Evolutionary conservation across 2,113 vertebrate species (phyloP).

Genomic region (Ameiurus melas): DNA sequence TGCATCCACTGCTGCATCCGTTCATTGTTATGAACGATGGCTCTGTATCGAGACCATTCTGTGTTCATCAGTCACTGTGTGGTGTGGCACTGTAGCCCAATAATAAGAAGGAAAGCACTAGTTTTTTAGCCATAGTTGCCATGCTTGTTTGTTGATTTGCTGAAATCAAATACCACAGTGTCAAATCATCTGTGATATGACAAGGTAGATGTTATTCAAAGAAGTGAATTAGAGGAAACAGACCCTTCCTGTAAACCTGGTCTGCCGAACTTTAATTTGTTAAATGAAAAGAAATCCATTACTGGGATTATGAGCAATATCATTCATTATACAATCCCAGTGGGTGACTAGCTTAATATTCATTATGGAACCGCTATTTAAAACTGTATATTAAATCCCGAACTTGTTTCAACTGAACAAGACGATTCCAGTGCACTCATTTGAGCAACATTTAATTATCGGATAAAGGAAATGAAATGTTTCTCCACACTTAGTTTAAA

Average conservation of each 20-base stretch:
- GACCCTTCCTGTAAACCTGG: constrained; percentile 49
- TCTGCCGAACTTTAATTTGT: constrained; percentile 57
- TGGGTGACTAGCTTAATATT: constrained; percentile 73
- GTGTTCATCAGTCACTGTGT: constrained; percentile 45
- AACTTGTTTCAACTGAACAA: constrained; percentile 70
- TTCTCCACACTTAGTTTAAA: constrained; percentile 53
- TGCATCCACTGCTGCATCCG: constrained; percentile 65
- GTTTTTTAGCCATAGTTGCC: constrained; percentile 1
- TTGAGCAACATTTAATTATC: constrained; percentile 75
- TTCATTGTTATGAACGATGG: constrained; percentile 62
- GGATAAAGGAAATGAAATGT: constrained; percentile 68
- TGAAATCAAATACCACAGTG: not conserved
- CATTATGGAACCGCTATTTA: constrained; percentile 71
- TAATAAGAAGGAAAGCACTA: not conserved
- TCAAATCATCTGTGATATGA: not conserved
- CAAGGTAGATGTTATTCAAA: not conserved
- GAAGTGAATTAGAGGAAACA: not conserved
- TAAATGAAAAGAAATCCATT: constrained; percentile 70
- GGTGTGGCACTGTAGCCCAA: not conserved
- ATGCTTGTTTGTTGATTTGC: constrained; percentile 14
- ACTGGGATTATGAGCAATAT: constrained; percentile 74
- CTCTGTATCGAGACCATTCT: constrained; percentile 43
- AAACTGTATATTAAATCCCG: constrained; percentile 75
- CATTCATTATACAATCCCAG: constrained; percentile 76
- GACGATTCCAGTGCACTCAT: constrained; percentile 71